These are phyloP conservation scores for Morone saxatilis DNA, from an alignment of 2,113 vertebrate genomes.

Conservation along the genomic window DNA sequence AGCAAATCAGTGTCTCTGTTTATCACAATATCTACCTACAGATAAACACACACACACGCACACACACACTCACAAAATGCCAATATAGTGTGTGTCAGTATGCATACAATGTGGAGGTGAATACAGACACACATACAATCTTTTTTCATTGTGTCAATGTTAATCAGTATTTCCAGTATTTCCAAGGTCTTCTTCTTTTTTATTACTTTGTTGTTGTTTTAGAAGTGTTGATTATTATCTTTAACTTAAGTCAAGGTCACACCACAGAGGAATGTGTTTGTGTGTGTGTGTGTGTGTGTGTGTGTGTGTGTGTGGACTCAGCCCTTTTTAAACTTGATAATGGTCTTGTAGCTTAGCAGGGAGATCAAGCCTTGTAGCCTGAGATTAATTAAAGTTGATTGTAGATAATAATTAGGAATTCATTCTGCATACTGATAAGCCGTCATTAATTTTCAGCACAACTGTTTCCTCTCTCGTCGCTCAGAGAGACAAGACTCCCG, in stretches of 20 bases:
- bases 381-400: slow-evolving; percentile 73
- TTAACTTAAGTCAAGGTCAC: slow-evolving; percentile 49
- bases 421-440: slow-evolving; percentile 64
- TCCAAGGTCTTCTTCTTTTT: not conserved
- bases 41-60: slow-evolving; percentile 10
- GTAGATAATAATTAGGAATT: slow-evolving; percentile 68
- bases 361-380: slow-evolving; percentile 43
- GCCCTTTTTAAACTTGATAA: slow-evolving; percentile 42
- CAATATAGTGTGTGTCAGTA: not conserved
- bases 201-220: slow-evolving; percentile 21
- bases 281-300: not conserved
- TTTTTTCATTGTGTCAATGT: not conserved
- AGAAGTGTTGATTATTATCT: slow-evolving; percentile 41
- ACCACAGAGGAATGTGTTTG: not conserved
- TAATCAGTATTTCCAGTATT: not conserved
- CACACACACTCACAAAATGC: not conserved
- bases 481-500: not conserved
- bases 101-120: not conserved
- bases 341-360: slow-evolving; percentile 42
- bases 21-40: slow-evolving; percentile 50
- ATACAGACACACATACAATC: not conserved
- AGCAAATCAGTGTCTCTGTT: slow-evolving; percentile 60
- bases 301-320: not conserved
- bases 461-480: slow-evolving; percentile 1
- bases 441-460: slow-evolving; percentile 30